Conservation (phyloP, 2,888 invertebrate species). For the Philaethria dido region DNA sequence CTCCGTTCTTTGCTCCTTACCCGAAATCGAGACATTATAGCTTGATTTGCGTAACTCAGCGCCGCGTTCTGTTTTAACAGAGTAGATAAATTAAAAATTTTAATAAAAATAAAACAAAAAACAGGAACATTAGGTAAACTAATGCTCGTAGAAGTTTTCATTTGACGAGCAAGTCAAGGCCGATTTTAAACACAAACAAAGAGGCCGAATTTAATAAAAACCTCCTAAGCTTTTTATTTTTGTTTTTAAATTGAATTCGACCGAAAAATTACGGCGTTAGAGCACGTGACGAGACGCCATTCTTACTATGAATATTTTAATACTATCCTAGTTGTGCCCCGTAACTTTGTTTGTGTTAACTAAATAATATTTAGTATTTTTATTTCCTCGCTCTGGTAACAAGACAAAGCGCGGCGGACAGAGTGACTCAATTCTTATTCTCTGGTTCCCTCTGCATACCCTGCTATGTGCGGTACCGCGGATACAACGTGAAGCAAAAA, state of each 20-base stretch:
- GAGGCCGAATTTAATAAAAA: not conserved
- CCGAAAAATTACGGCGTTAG: not conserved
- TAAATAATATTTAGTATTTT: too few species aligned
- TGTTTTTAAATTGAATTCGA: constrained; percentile 11
- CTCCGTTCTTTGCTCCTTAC: too few species aligned
- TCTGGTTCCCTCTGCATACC: too few species aligned
- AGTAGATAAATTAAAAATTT: not conserved
- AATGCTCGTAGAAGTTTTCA: constrained; percentile 8
- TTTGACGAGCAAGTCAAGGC: not conserved
- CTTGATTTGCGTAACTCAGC: too few species aligned
- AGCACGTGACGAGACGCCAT: not conserved
- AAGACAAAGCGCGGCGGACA: too few species aligned
- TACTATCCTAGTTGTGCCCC: not conserved
- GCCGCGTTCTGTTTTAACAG: not conserved
- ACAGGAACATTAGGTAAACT: not conserved
- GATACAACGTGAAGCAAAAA: too few species aligned
- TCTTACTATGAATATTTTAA: not conserved
- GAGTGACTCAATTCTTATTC: too few species aligned
- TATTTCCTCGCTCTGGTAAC: too few species aligned
- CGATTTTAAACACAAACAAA: constrained; percentile 5
- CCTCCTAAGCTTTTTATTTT: constrained; percentile 9
- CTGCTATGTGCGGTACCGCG: too few species aligned
- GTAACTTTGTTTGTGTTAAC: too few species aligned
- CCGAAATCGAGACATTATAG: too few species aligned
- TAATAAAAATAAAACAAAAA: not conserved